A percentile compares a stretch with the other conserved stretches of the same genome.
Evolutionary conservation across 2,113 vertebrate genomes (phyloP).

Genomic region (Chinchilla lanigera): DNA sequence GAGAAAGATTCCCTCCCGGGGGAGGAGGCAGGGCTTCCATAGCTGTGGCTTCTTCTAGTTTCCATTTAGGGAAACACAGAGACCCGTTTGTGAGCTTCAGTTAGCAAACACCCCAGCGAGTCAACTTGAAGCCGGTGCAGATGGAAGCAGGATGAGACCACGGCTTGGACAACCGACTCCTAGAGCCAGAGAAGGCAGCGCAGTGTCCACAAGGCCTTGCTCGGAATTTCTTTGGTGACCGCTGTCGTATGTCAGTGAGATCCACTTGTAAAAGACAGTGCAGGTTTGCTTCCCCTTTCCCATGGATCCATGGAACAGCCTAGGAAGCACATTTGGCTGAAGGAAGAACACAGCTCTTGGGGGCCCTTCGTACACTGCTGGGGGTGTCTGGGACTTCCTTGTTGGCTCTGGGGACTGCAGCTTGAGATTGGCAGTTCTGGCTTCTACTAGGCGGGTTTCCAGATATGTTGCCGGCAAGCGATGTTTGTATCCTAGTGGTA

Average conservation of each 20-base stretch:
- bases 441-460: not conserved
- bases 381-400: not conserved
- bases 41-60: not conserved
- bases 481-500: not conserved
- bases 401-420: not conserved
- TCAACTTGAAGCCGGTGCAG: not conserved
- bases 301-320: not conserved
- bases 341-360: rapidly evolving
- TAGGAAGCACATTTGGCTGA: not conserved
- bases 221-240: rapidly evolving
- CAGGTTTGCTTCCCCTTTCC: not conserved
- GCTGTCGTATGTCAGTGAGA: not conserved
- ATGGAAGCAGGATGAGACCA: not conserved
- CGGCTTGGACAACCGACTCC: not conserved
- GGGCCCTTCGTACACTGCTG: not conserved
- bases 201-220: rapidly evolving
- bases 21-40: not conserved
- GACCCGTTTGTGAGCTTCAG: not conserved
- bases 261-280: not conserved
- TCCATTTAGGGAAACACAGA: not conserved
- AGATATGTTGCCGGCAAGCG: not conserved
- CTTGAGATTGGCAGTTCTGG: not conserved
- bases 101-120: not conserved
- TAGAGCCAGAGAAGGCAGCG: not conserved
- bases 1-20: not conserved